Percentiles rank a stretch among this genome's conserved stretches.
These are phyloP conservation scores for Chelidonichthys spinosus DNA, from an alignment of 2,797 vertebrate genomes.

Conservation along the genomic window DNA sequence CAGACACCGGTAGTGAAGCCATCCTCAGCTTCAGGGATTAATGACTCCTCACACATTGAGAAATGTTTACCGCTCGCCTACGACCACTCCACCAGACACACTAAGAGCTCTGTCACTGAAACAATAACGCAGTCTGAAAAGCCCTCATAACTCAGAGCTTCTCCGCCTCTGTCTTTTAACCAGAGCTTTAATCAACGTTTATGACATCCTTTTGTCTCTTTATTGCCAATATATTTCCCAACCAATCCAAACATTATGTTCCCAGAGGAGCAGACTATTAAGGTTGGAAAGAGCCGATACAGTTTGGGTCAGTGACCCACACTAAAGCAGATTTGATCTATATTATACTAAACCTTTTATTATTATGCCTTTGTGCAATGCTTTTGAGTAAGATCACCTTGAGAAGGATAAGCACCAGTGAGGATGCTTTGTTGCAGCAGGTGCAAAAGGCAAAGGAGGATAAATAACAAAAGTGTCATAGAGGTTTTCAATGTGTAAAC, in stretches of 20 bases:
- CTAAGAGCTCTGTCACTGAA: slow-evolving; percentile 87
- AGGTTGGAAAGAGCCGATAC: slow-evolving; percentile 83
- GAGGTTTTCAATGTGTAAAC: slow-evolving; percentile 27
- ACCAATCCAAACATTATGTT: slow-evolving; percentile 86
- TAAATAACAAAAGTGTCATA: slow-evolving; percentile 25
- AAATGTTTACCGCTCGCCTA: slow-evolving; percentile 84
- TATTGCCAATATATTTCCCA: slow-evolving; percentile 89
- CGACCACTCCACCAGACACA: slow-evolving; percentile 73
- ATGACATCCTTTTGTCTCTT: slow-evolving; percentile 89
- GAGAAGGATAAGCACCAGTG: slow-evolving; percentile 51
- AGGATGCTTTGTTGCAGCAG: slow-evolving; percentile 57
- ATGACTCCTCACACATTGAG: slow-evolving; percentile 81
- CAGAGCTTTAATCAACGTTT: slow-evolving; percentile 89
- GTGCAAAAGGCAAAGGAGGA: slow-evolving; percentile 43
- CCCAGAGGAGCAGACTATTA: slow-evolving; percentile 83
- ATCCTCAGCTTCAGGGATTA: slow-evolving; percentile 80
- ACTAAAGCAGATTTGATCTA: slow-evolving; percentile 84
- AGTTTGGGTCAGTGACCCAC: slow-evolving; percentile 85
- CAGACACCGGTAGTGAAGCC: slow-evolving; percentile 77
- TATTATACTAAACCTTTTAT: slow-evolving; percentile 84
- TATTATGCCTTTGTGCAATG: slow-evolving; percentile 71
- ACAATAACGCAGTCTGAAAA: slow-evolving; percentile 86
- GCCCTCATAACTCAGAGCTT: slow-evolving; percentile 84
- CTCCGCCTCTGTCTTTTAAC: slow-evolving; percentile 86
- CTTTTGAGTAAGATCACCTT: slow-evolving; percentile 79